Evolutionary conservation across 2,113 vertebrate genomes (phyloP), one percentile per base, ranked within the genome.

Genomic region (Etia nguti): DNA sequence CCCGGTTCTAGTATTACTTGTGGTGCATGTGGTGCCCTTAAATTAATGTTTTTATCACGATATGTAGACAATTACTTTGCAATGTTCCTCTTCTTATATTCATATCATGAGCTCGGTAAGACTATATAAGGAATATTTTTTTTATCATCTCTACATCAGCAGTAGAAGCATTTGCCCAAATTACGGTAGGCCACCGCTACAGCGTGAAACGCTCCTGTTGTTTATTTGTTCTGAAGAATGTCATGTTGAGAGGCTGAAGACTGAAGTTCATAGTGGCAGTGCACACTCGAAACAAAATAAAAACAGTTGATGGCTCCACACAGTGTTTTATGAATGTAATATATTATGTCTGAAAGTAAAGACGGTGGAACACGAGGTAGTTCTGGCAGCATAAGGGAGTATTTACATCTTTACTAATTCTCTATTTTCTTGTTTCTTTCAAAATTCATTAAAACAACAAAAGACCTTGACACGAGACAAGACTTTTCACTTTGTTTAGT

Each of bases 161-260:
- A 68, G 81, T 11, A 43, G 31, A 84, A 79, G 73, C 87, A 83
- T 80, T 91, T 90, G 22, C 60, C 79, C 56, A 83, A 86, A 88
- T 86, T 59, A 88, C 15, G 4, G 29, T 54, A 6, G 59, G 38
- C 38, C 80, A 22, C 7, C 1, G 2, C 20, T 68, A 41, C 85
- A 70, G 29, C 6, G 26, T 54, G 22, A 85, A 82, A 48, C 59
- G 41, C 73, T 81, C 38, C 43, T 54, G 38, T n/a, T 77, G 87
- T 89, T 91, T 88, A 54, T 86, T 89, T 91, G 26, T 75, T 56
- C 20, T 38, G 59, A 18, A 52, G 20, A 73, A 75, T 50, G 26
- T 90, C 87, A 84, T 36, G 48, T 57, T 59, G 86, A 84, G 54
- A 88, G 55, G 82, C 52, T 43, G 41, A 73, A 75, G 34, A 75